Conservation (phyloP, 2,888 invertebrate species). For the Drosophila cognata region DNA sequence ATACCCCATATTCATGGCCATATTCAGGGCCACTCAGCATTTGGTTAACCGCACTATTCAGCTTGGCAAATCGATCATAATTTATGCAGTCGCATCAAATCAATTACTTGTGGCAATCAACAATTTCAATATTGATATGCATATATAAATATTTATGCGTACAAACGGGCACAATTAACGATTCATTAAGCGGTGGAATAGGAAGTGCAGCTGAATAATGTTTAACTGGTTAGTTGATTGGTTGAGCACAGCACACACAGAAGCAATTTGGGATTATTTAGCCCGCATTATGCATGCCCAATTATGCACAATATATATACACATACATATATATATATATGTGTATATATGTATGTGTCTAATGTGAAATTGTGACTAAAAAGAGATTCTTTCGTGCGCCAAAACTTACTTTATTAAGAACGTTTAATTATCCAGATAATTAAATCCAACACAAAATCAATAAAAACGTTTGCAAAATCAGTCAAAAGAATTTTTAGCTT, state of each 20-base stretch:
- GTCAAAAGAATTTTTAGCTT: conserved; percentile 22
- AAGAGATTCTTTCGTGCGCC: neutral
- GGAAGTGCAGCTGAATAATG: conserved; percentile 10
- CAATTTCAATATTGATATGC: conserved; percentile 29
- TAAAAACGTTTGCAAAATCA: conserved; percentile 2
- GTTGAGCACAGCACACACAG: neutral
- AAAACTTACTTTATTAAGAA: neutral
- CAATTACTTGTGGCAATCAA: conserved; percentile 32
- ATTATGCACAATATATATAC: conserved; percentile 5
- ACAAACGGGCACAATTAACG: conserved; percentile 18
- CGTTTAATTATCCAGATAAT: neutral
- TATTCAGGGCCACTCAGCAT: neutral
- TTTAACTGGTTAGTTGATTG: conserved; percentile 29
- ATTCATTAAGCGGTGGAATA: conserved; percentile 1
- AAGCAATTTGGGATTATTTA: conserved; percentile 15
- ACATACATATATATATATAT: neutral
- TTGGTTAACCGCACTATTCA: conserved; percentile 6
- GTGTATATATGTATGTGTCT: too few species aligned
- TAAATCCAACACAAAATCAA: neutral
- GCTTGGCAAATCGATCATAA: conserved; percentile 11
- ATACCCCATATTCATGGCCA: too few species aligned
- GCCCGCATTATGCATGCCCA: conserved; percentile 27
- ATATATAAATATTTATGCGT: conserved; percentile 18
- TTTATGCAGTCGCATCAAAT: conserved; percentile 16
- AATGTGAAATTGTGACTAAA: neutral